Evolutionary conservation across 2,113 vertebrate genomes (phyloP).

Genomic region (Megalops atlanticus): DNA sequence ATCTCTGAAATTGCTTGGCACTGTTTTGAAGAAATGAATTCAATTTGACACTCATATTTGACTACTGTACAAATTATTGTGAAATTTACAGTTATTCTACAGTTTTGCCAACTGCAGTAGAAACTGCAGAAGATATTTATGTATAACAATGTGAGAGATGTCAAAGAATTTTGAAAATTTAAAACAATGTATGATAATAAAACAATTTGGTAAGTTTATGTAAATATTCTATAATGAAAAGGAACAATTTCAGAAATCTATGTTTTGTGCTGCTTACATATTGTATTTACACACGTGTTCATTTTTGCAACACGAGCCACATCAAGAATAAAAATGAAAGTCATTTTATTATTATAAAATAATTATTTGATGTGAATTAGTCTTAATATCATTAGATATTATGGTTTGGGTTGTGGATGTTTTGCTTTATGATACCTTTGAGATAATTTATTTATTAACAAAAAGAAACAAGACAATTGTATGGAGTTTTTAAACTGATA

Average conservation of each 20-base stretch:
- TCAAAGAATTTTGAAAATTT: neutral
- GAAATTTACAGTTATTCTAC: neutral
- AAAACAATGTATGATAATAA: neutral
- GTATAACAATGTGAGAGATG: neutral
- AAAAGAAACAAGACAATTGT: no score
- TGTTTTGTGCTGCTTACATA: neutral
- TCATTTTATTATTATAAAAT: no score
- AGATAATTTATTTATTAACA: no score
- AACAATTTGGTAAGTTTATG: neutral
- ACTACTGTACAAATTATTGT: no score
- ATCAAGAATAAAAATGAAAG: neutral
- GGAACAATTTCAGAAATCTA: neutral
- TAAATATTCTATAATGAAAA: neutral
- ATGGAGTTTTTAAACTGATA: no score
- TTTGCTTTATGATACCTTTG: no score
- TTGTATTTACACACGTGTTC: neutral
- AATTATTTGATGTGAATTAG: no score
- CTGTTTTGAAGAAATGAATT: neutral
- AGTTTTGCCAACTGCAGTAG: neutral
- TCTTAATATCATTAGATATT: no score
- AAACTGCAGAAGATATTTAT: neutral
- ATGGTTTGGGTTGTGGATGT: no score
- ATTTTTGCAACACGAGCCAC: neutral
- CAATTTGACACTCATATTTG: neutral
- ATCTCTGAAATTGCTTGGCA: neutral